These are phyloP conservation scores for Lysandra coridon DNA, from an alignment of 2,888 invertebrate genomes.

Conservation along the genomic window DNA sequence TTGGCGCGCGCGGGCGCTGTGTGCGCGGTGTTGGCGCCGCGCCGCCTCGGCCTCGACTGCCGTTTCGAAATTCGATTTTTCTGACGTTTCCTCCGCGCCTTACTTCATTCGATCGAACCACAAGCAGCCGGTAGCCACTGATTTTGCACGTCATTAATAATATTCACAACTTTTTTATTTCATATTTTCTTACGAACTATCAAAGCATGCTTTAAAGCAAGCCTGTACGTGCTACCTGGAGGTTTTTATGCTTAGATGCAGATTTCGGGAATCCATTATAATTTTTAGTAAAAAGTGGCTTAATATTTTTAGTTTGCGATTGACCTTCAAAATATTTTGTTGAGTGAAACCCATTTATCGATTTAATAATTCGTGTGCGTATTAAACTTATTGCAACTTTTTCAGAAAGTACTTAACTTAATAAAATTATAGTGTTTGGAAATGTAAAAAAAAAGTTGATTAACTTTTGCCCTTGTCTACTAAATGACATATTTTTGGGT, in stretches of 20 bases:
- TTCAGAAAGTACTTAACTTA: no score
- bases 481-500: no score
- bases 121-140: slow-evolving; percentile 74
- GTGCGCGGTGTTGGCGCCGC: slow-evolving; percentile 71
- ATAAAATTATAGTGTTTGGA: no score
- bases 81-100: slow-evolving; percentile 80
- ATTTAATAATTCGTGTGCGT: no score
- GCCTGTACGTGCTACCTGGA: not conserved
- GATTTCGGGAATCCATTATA: not conserved
- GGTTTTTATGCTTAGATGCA: no score
- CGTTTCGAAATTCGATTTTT: slow-evolving; percentile 80
- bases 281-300: not conserved
- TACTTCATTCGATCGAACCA: slow-evolving; percentile 73
- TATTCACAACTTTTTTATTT: slow-evolving; percentile 12
- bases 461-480: no score
- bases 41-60: slow-evolving; percentile 77
- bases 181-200: not conserved
- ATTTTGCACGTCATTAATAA: slow-evolving; percentile 67
- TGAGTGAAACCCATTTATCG: not conserved
- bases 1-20: slow-evolving; percentile 69
- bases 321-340: not conserved
- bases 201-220: not conserved
- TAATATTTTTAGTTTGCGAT: not conserved
- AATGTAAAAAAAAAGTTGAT: no score
- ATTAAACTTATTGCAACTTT: no score